Base-by-base conservation (phyloP, 1,140 invertebrate genomes). In the Scaptomyza hsui region DNA sequence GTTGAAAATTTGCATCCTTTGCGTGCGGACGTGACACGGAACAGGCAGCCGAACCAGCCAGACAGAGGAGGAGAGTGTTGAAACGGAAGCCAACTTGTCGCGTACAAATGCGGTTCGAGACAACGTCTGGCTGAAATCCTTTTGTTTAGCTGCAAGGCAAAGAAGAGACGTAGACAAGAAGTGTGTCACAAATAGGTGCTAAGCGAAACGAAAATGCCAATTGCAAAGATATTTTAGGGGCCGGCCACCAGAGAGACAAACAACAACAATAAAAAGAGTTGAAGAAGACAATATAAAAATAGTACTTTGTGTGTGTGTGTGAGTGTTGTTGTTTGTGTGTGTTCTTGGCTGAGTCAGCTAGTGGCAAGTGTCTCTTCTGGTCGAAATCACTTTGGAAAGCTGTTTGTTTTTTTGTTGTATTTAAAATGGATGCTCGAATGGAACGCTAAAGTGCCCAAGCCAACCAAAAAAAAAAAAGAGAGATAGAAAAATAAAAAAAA, bases 1-100 rank as follows among this genome's bases (percentile, higher is more conserved):
- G 81, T 82, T 37, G 82, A 81, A 81, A 78, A 86, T 88, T 81
- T 88, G 82, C 78, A 88, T 86, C 78, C 78, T 81, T 69, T 56
- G 53, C 67, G 74, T 62, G 51, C 55, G 81, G 81, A 86, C 81
- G 81, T 88, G 82, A 75, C 71, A 62, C 63, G 78, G 44, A 7
- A 7, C 13, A 3, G 12, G 32, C 44, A 24, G 51, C 2, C 32
- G n/a, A n/a, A n/a, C n/a, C n/a, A n/a, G n/a, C n/a, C n/a, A n/a
- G n/a, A n/a, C n/a, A n/a, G n/a, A n/a, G n/a, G n/a, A n/a, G n/a
- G n/a, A n/a, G n/a, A n/a, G n/a, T n/a, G n/a, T n/a, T n/a, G 52
- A 19, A 60, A 44, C 67, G 61, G 49, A 70, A 65, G 59, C n/a
- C 41, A 71, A 83, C 63, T 77, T 69, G 70, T 52, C 77, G 74